Base-by-base conservation (phyloP, 2,797 vertebrate genomes). In the Delichon dasypus region DNA sequence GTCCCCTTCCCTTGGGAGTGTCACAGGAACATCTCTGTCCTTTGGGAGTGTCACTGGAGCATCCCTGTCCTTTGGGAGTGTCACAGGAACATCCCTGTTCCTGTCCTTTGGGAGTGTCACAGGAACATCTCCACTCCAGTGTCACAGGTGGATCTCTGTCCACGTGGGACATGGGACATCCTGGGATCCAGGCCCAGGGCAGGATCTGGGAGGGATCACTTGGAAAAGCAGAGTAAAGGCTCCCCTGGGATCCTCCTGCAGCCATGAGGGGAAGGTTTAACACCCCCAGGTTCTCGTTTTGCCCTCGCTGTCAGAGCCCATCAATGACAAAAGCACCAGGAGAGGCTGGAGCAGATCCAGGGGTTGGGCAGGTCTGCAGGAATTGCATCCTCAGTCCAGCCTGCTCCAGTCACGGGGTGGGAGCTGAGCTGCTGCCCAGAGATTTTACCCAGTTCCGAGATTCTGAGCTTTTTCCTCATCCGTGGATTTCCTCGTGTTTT, bases 141-240 rank as follows among this genome's bases (percentile, higher is more conserved):
- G 66, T 30, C 36, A 40, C 67, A 53, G 54, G 71, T 23, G 5
- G 3, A 16, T 21, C 45, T 7, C 27, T 38, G 12, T 44, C 42
- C 16, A 1, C n/a, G 32, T 34, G n/a, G 54, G 18, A 36, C 36
- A 36, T 36, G 36, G 36, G 36, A 36, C 36, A 36, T 36, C 32
- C 22, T 38, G 58, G 40, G 57, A 18, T 48, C 30, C 0, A 0
- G 12, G 15, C 32, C 23, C 47, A 8, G 26, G 50, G 23, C 23
- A 11, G 68, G 58, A 23, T 55, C 50, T 0, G 2, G 40, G 13
- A 14, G 8, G 3, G 44, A 13, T 61, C 0, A 0, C 53, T 3
- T 0, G 0, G 21, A 3, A 13, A 19, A 47, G 55, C 4, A 0
- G 7, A 18, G 51, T 44, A 21, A 8, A 71, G 27, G 60, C 30